Conservation (phyloP, 2,888 invertebrate genomes). For the Magallana nippona region DNA sequence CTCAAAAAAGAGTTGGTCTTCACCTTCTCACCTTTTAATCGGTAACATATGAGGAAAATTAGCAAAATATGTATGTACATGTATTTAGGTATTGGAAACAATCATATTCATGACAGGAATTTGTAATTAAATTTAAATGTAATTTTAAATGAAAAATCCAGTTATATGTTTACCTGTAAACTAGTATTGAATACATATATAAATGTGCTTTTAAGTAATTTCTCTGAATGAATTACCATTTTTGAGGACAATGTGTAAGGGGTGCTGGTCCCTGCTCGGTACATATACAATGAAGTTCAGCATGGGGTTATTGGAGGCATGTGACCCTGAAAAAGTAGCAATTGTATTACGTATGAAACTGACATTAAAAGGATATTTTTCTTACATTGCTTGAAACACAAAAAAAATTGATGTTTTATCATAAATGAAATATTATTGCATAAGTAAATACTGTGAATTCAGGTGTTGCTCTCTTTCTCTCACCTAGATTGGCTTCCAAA, state of each 20-base stretch:
- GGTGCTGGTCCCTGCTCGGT: slow-evolving; percentile 84
- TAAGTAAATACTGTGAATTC: too few relatives aligned
- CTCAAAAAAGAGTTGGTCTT: slow-evolving; percentile 80
- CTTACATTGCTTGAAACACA: not conserved
- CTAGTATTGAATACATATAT: too few relatives aligned
- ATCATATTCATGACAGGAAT: too few relatives aligned
- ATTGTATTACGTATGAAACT: not conserved
- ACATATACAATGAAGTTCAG: slow-evolving; percentile 92
- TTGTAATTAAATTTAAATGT: too few relatives aligned
- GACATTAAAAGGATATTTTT: too few relatives aligned
- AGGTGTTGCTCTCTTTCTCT: slow-evolving; percentile 30
- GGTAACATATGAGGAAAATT: not conserved
- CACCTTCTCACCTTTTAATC: slow-evolving; percentile 68
- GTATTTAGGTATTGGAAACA: too few relatives aligned
- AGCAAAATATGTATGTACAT: too few relatives aligned
- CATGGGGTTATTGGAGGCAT: slow-evolving; percentile 89
- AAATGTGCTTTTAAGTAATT: too few relatives aligned
- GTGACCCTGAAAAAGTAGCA: slow-evolving; percentile 84
- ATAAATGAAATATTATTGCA: too few relatives aligned
- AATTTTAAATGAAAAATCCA: too few relatives aligned
- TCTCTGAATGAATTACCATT: slow-evolving; percentile 67
- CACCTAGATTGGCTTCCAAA: slow-evolving; percentile 88
- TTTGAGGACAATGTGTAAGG: slow-evolving; percentile 87
- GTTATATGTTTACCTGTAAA: too few relatives aligned
- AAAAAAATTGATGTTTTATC: not conserved